Conservation (phyloP, 37 sponge, comb jelly and placozoan genomes). For the Aplysina aerophoba region DNA sequence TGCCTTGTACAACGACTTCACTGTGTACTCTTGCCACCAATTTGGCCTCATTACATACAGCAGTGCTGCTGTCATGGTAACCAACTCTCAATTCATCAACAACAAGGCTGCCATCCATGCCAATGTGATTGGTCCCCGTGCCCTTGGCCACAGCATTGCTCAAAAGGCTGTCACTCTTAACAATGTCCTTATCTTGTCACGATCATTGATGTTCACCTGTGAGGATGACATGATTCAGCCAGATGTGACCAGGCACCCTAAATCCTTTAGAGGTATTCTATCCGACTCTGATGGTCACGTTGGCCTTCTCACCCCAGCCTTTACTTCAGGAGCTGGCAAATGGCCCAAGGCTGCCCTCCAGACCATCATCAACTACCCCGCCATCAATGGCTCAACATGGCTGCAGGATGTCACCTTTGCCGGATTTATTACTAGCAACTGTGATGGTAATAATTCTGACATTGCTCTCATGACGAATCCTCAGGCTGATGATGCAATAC, state of each 20-base stretch:
- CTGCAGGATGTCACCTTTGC: constrained; percentile 50
- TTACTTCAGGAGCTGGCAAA: constrained; percentile 57
- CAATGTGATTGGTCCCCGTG: constrained; percentile 69
- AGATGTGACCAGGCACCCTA: constrained; percentile 45
- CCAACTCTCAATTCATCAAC: constrained; percentile 61
- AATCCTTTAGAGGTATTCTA: constrained; percentile 34
- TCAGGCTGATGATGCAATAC: constrained; percentile 73
- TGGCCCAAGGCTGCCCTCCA: constrained; percentile 60
- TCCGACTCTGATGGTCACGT: constrained; percentile 56
- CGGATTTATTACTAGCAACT: constrained; percentile 30
- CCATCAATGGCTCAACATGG: constrained; percentile 74
- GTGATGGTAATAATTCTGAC: constrained; percentile 46
- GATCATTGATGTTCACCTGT: constrained; percentile 33
- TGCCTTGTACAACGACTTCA: constrained; percentile 52
- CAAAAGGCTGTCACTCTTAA: constrained; percentile 59
- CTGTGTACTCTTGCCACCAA: constrained; percentile 70
- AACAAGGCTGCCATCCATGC: constrained; percentile 73
- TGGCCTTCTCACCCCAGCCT: constrained; percentile 70
- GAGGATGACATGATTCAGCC: constrained; percentile 42
- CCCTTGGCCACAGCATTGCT: constrained; percentile 48
- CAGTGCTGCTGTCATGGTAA: constrained; percentile 52
- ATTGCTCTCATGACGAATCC: constrained; percentile 64
- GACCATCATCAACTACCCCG: constrained; percentile 64
- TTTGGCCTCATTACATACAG: constrained; percentile 79
- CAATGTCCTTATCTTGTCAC: constrained; percentile 53